Base-by-base conservation (phyloP, 1,140 invertebrate genomes). In the Drosophila sproati region DNA sequence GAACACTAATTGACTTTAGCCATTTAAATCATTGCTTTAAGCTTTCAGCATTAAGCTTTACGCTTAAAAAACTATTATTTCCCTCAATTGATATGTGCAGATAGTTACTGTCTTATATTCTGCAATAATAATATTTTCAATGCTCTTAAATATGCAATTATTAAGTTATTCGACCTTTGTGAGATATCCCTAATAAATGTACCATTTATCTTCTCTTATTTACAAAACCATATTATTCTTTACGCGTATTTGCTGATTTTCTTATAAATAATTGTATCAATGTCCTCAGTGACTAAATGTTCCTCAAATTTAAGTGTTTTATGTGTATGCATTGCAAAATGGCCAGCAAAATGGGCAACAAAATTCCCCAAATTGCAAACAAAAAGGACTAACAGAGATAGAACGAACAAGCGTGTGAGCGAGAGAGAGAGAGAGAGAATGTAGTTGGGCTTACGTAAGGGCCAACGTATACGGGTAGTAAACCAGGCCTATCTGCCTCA, bases 321-420 rank as follows among this genome's bases (percentile, higher is more conserved):
- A 87, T 87, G 82, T 78, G 78, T 79, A 56, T 78, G 67, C 71
- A 81, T 71, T 67, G 39, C 54, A 69, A 80, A 80, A 80, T 80
- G 70, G 57, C 81, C 63, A 66, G 61, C 61, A 56, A 80, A 83
- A 61, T 51, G 78, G 41, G 47, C 51, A 80, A 64, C 83, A 71
- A 80, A 75, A 78, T 54, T 39, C 41, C 59, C 67, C 37, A 70
- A 63, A 39, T 47, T 47, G 62, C 60, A 34, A 61, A 34, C 48
- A 51, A 43, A 54, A 5, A 28, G 28, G 45, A 41, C 48, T 37
- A 55, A 55, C 59, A 67, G 43, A 35, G 20, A 8, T 4, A 20
- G 20, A 20, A 0, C 20, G 20, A 20, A 2, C 20, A 20, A 20
- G 20, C n/a, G n/a, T 10, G 8, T 10, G 4, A 43, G 3, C 10